Base-by-base conservation (phyloP, 2,888 invertebrate species). In the Hecatera dysodea region DNA sequence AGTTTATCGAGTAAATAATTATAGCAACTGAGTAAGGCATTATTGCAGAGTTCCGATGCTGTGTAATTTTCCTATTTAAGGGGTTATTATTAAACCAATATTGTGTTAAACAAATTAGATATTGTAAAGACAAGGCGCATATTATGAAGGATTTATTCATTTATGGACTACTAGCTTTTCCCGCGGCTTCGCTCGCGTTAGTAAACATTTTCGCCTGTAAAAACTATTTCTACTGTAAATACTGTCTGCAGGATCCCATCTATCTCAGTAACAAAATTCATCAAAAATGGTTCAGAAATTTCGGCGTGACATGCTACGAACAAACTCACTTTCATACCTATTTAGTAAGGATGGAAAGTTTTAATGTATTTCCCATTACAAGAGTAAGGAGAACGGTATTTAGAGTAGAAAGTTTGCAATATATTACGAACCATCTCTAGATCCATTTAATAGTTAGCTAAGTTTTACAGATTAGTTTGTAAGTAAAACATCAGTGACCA, bases 1-100 rank as follows among this genome's bases (percentile, higher is more conserved):
- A 57, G 84, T 70, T 83, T 85, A 72, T 67, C 56, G 56, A 66
- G 66, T 72, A 80, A 78, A 80, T 78, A 80, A 78, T n/a, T n/a
- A n/a, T 80, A 76, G 73, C 50, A 42, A 57, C 65, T 75, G 63
- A 75, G 46, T 82, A 60, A 70, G 72, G 76, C 66, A 73, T 84
- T 80, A 81, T 72, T 55, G 62, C 68, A 65, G 52, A 55, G 60
- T 53, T 56, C 68, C 65, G 67, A 53, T 75, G 42, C 70, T 17
- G 9, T 72, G 57, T 80, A 72, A 84, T 84, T 77, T 73, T 68
- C 62, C n/a, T 22, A 71, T 65, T 62, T 53, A 57, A 52, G 59
- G 63, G 60, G 42, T 56, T 64, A 57, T 53, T 72, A 75, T 52
- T 67, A 67, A 57, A 50, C 11, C 42, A 76, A 55, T 77, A 71